phyloP scores from a whole-genome alignment of 2,888 invertebrate genomes.

The Drosophila gaucha region DNA sequence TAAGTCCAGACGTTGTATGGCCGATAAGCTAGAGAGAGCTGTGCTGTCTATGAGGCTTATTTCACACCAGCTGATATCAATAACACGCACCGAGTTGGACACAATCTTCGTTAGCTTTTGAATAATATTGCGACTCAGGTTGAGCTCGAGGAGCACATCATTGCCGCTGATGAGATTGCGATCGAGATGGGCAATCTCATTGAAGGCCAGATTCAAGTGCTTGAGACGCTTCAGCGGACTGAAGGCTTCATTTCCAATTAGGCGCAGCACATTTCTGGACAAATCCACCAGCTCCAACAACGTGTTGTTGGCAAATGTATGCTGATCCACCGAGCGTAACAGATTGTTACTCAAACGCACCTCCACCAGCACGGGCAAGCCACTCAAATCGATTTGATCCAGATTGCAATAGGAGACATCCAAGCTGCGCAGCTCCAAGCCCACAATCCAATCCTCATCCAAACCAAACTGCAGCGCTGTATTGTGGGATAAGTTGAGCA shows the following conservation, averaged over 20 bases:
- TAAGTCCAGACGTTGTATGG: constrained; percentile 87
- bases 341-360: constrained; percentile 88
- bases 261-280: constrained; percentile 88
- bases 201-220: constrained; percentile 89
- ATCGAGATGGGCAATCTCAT: constrained; percentile 87
- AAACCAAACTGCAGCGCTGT: constrained; percentile 85
- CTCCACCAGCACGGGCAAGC: constrained; percentile 87
- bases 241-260: constrained; percentile 87
- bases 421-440: constrained; percentile 86
- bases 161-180: constrained; percentile 87
- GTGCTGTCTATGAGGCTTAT: constrained; percentile 86
- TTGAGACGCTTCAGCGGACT: constrained; percentile 86
- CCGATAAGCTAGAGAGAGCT: constrained; percentile 87
- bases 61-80: constrained; percentile 89
- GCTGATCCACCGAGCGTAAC: constrained; percentile 86
- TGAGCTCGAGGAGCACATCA: constrained; percentile 87
- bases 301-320: constrained; percentile 87
- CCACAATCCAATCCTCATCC: constrained; percentile 84
- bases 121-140: constrained; percentile 89
- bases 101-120: constrained; percentile 86
- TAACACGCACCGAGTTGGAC: constrained; percentile 86
- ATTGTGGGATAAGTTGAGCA: constrained; percentile 88
- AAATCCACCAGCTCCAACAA: constrained; percentile 88
- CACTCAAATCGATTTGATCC: constrained; percentile 87
- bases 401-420: constrained; percentile 88